Percentiles rank a stretch among this genome's conserved stretches.
phyloP scores from a whole-genome alignment of 2,797 vertebrate species.

The Tenualosa ilisha region DNA sequence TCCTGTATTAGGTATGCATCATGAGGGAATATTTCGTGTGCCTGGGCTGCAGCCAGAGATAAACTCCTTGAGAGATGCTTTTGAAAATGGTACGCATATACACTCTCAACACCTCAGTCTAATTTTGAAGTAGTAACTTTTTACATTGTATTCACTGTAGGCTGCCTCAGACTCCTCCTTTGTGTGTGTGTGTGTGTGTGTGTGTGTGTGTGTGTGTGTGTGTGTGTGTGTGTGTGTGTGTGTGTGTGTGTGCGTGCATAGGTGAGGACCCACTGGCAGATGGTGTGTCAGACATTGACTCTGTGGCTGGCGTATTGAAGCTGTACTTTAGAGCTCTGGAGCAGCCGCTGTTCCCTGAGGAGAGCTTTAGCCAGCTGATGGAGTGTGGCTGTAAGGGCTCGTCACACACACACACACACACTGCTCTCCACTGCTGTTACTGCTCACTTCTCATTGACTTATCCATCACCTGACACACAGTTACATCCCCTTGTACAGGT shows the following conservation, averaged over 20 bases:
- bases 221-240: neutral
- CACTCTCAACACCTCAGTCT: neutral
- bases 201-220: conserved; percentile 2
- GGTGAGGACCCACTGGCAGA: conserved; percentile 83
- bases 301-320: conserved; percentile 86
- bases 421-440: neutral
- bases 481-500: conserved; percentile 15
- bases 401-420: neutral
- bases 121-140: neutral
- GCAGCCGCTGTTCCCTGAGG: conserved; percentile 80
- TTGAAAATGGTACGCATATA: conserved; percentile 79
- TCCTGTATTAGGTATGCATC: conserved; percentile 79
- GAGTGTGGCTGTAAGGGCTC: conserved; percentile 70
- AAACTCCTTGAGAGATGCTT: conserved; percentile 82
- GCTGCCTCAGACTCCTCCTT: too few species aligned
- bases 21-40: conserved; percentile 89
- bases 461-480: neutral
- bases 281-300: conserved; percentile 76
- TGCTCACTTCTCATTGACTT: neutral
- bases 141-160: neutral
- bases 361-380: conserved; percentile 77
- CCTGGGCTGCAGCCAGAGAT: conserved; percentile 82
- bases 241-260: conserved; percentile 49
- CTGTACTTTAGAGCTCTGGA: conserved; percentile 85
- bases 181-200: neutral